Base-by-base conservation (phyloP, 2,888 invertebrate genomes). In the Stramonita haemastoma region DNA sequence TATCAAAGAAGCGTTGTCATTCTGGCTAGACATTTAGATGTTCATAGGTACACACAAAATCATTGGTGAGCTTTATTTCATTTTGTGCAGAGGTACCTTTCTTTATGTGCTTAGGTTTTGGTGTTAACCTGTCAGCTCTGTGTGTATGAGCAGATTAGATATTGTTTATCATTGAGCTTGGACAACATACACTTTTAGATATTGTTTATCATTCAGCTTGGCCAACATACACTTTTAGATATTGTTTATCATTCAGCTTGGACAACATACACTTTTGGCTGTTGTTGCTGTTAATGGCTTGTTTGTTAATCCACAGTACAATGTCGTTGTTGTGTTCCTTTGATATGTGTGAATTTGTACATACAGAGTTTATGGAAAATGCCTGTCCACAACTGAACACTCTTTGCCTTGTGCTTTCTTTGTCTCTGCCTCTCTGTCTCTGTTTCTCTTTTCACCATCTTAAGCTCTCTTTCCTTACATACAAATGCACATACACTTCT, bases 301-400 rank as follows among this genome's bases (percentile, higher is more conserved):
- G 46, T 83, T 46, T 83, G 46, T 83, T 46, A 46, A 83, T 46
- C 81, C 81, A 83, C 81, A 46, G 81, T 83, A 36, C 22, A 46
- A 29, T 22, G 29, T 46, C 36, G 81, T 83, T 46, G 81, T 46
- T 46, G 81, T 46, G 36, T 83, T 83, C 81, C 81, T 83, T 46
- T 46, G 46, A 46, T 83, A 46, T 46, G 81, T 83, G 81, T 83
- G 81, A 83, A 83, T 36, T 83, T 83, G 81, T 83, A 83, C 36
- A 26, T 46, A 46, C 81, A 83, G 81, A 83, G 22, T 46, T 46
- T 83, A 46, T 79, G 15, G 36, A 83, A 46, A 36, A 22, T 46
- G 34, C 26, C 81, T 83, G 36, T 83, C 19, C 34, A 79, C 13
- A 34, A 32, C 79, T 29, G n/a, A 34, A 79, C 79, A 83, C 46